These are phyloP conservation scores for Turdus rufiventris DNA, from an alignment of 2,113 vertebrate genomes.

Conservation along the genomic window DNA sequence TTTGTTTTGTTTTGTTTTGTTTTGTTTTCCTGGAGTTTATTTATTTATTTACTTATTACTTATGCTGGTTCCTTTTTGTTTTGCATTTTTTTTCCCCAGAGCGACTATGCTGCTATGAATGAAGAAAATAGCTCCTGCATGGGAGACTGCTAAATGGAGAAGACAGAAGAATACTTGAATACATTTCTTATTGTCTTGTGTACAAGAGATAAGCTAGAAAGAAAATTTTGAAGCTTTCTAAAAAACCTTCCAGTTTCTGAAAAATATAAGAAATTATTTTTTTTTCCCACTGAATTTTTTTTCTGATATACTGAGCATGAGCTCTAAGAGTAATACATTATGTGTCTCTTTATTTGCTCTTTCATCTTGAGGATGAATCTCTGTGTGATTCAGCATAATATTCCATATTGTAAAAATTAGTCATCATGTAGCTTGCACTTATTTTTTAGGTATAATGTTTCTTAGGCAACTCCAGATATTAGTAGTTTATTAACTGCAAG, in stretches of 20 bases:
- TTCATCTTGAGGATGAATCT: neutral
- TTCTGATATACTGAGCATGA: neutral
- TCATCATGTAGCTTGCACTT: neutral
- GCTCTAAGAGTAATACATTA: neutral
- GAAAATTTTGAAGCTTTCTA: neutral
- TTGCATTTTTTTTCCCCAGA: neutral
- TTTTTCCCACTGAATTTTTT: neutral
- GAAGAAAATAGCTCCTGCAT: neutral
- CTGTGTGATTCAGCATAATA: neutral
- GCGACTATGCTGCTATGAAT: neutral
- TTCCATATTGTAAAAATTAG: neutral
- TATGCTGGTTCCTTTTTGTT: neutral
- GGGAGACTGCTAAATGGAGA: neutral
- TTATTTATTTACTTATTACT: neutral
- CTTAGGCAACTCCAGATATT: neutral
- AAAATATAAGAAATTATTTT: neutral
- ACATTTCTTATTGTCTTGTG: neutral
- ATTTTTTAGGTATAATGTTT: neutral
- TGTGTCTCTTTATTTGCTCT: neutral
- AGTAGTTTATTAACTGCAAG: neutral
- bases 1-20: too few relatives aligned
- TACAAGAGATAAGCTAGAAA: neutral
- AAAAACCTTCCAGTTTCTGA: neutral
- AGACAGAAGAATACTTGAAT: neutral
- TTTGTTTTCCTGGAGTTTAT: too few relatives aligned